phyloP scores from a whole-genome alignment of 2,888 invertebrate genomes.

The Agonopterix heracliana region DNA sequence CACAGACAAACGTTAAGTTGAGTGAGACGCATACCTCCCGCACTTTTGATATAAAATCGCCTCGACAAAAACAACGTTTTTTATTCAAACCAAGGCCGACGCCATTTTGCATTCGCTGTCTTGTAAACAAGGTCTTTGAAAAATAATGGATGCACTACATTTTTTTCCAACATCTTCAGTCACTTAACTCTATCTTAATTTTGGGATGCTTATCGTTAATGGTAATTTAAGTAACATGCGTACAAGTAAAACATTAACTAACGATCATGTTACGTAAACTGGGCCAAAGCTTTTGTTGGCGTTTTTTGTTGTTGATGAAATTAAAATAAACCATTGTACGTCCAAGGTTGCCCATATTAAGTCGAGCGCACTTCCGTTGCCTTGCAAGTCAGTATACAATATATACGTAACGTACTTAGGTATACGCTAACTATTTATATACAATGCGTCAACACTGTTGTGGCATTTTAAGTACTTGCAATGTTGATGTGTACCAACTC shows the following conservation, averaged over 20 bases:
- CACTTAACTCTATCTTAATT: conserved; percentile 1
- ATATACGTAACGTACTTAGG: conserved; percentile 1
- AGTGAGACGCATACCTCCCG: conserved; percentile 21
- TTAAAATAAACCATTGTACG: conserved; percentile 54
- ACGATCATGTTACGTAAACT: conserved; percentile 36
- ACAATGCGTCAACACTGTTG: too few species aligned
- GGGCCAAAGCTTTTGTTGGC: conserved; percentile 31
- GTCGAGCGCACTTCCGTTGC: conserved; percentile 53
- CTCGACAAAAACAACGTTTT: conserved; percentile 67
- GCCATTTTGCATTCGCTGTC: conserved; percentile 62
- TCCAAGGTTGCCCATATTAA: conserved; percentile 67
- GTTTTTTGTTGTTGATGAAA: conserved; percentile 43
- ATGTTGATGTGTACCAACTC: too few species aligned
- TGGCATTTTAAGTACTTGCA: neutral
- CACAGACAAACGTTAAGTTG: neutral
- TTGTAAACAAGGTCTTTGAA: conserved; percentile 50
- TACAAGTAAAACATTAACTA: conserved; percentile 10
- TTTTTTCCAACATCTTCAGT: neutral
- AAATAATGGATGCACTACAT: conserved; percentile 2
- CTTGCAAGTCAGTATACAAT: conserved; percentile 13
- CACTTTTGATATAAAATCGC: conserved; percentile 55
- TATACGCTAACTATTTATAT: neutral
- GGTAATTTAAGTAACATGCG: conserved; percentile 19
- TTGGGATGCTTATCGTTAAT: conserved; percentile 18
- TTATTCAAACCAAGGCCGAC: conserved; percentile 65